Evolutionary conservation across 2,888 invertebrate genomes (phyloP).

Genomic region (Rhorus exstirpatorius): DNA sequence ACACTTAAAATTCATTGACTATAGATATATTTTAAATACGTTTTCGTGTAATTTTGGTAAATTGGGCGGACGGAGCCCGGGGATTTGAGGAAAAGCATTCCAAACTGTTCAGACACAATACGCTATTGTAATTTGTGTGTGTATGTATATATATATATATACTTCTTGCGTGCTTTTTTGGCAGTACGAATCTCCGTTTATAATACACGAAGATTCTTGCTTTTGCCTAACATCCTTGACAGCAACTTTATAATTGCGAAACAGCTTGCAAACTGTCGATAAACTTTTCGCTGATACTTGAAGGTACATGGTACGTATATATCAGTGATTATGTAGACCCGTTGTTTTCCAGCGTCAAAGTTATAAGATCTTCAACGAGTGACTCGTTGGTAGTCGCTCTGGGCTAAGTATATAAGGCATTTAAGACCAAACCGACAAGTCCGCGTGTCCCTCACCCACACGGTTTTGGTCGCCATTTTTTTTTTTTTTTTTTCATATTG

Average conservation of each 20-base stretch:
- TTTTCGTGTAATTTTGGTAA: background rate
- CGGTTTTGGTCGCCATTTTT: no score
- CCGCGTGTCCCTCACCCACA: no score
- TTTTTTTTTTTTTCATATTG: no score
- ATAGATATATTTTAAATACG: background rate
- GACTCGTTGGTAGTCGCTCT: conserved; percentile 6
- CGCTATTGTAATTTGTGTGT: background rate
- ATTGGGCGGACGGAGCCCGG: background rate
- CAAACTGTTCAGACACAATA: background rate
- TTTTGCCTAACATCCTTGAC: conserved; percentile 15
- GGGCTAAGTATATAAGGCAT: background rate
- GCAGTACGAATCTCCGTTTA: background rate
- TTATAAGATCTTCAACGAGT: conserved; percentile 23
- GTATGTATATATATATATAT: background rate
- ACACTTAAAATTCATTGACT: conserved; percentile 9
- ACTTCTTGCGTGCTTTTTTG: background rate
- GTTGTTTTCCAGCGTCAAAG: conserved; percentile 38
- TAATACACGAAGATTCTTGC: background rate
- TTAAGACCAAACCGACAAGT: background rate
- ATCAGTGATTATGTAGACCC: conserved; percentile 19
- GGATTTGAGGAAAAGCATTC: background rate
- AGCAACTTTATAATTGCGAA: conserved; percentile 43
- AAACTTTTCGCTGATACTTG: conserved; percentile 48
- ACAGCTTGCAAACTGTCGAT: conserved; percentile 36
- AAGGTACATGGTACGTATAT: background rate